Base-by-base conservation (phyloP, 2,888 invertebrate species). In the Sisyra terminalis region DNA sequence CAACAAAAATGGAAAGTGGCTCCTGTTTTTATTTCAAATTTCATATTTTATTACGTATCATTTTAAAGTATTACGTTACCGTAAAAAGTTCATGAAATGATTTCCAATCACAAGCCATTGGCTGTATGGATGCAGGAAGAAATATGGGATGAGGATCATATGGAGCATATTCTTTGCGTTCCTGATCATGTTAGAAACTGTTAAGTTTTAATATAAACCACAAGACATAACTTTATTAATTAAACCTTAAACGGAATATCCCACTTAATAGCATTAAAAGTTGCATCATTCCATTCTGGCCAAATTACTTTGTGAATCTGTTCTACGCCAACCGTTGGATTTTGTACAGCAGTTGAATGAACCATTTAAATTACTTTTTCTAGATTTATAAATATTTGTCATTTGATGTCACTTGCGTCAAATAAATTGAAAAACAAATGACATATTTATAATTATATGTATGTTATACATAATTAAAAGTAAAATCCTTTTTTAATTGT, bases 261-360 rank as follows among this genome's bases (percentile, higher is more conserved):
- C 30, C 29, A 29, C 5, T 14, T 11, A 14, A 40, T 40, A 13
- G 40, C 31, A 46, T 57, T 57, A 7, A 58, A 29, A 10, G 55
- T 54, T n/a, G 48, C 46, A 48, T 60, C 59, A n/a, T 48, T 45
- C 57, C 59, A 60, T 48, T 58, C 57, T 5, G 47, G 48, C 50
- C 47, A 47, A 15, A 43, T 34, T 16, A 40, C 10, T 30, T 29
- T 30, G 4, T 29, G 14, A 8, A 16, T 38, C 11, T 38, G 8
- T 17, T 17, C 8, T 8, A 17, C 11, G 5, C 3, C 11, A n/a
- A 17, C 1, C 9, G 9, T 37, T 14, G 37, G 18, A n/a, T 39
- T 18, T 39, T 11, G 10, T 39, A 13, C 8, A 13, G 7, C 9
- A 15, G 16, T 14, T 2, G 15, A 14, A 2, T 14, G 16, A 13